Evolutionary conservation across 1,140 invertebrate genomes (phyloP), one percentile per base, ranked within the genome.

Genomic region (Drosophila ironensis): DNA sequence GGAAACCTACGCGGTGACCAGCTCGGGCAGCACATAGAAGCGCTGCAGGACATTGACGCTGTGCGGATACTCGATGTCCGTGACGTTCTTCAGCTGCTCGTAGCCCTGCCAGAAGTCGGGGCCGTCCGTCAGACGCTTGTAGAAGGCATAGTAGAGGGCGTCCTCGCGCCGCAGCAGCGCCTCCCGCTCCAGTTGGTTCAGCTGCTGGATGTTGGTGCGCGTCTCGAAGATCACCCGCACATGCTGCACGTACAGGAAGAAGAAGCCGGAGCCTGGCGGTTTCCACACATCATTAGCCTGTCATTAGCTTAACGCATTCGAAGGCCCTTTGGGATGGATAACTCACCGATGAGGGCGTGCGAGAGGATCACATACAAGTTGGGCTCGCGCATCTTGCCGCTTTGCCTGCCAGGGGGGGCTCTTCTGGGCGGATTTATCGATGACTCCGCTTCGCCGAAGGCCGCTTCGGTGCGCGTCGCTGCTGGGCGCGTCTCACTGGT

Each of bases 181-280:
- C 51, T 90, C 88, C 6, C 87, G 63, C 38, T 88, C 88, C 52
- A 89, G 38, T 46, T 88, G 84, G 19, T 73, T 78, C 25, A 89
- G 42, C 46, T 82, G 82, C 20, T 64, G 72, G 38, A 89, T 73
- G 35, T 88, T 89, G 14, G 88, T 88, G 47, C 82, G 78, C 22
- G 80, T 60, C 50, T 90, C 88, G 27, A 87, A 90, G 28, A 90
- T 73, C 28, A 74, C 54, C 44, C 88, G 68, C 17, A 90, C 82
- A 88, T 90, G 87, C 37, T 88, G 76, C 56, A 90, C 75, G 45
- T 90, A 88, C 42, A 89, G 50, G 45, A 90, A 89, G 64, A 88
- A 89, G 72, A 89, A 89, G 54, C 88, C 88, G 60, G 74, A 84
- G 37, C 84, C 88, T 89, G 30, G 16, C 12, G n/a, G n/a, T n/a